phyloP scores from a whole-genome alignment of 2,888 invertebrate species.

The Euzetes globulus region DNA sequence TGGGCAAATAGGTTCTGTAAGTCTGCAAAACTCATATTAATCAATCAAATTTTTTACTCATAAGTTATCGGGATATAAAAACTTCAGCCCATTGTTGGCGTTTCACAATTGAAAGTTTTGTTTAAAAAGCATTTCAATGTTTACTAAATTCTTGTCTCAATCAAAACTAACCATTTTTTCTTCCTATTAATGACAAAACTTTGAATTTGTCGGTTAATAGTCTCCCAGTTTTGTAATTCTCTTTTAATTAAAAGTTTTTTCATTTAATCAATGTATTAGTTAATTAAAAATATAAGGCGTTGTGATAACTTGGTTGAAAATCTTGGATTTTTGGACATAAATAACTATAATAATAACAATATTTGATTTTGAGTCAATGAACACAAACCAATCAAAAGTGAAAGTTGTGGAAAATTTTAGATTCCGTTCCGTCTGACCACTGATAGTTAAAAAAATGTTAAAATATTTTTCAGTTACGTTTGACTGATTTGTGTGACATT shows the following conservation, averaged over 20 bases:
- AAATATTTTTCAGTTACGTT: background rate
- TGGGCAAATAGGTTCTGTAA: background rate
- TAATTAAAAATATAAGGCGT: no score
- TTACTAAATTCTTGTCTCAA: background rate
- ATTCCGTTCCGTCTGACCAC: conserved; percentile 12
- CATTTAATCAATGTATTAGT: no score
- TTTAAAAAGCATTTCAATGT: background rate
- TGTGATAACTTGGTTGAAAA: background rate
- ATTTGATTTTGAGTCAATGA: background rate
- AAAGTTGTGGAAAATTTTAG: background rate
- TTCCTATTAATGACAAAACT: no score
- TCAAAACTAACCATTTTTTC: background rate
- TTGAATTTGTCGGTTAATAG: no score
- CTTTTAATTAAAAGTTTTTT: background rate
- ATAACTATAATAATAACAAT: background rate
- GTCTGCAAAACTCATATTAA: background rate
- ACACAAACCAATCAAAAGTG: background rate
- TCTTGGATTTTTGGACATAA: background rate
- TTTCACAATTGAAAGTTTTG: background rate
- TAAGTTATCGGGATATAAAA: background rate
- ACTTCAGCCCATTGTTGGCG: background rate
- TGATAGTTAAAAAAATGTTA: background rate
- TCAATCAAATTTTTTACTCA: background rate
- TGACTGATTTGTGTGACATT: background rate
- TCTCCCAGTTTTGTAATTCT: background rate